Base-by-base conservation (phyloP, 2,113 vertebrate genomes). In the Lampris incognitus region DNA sequence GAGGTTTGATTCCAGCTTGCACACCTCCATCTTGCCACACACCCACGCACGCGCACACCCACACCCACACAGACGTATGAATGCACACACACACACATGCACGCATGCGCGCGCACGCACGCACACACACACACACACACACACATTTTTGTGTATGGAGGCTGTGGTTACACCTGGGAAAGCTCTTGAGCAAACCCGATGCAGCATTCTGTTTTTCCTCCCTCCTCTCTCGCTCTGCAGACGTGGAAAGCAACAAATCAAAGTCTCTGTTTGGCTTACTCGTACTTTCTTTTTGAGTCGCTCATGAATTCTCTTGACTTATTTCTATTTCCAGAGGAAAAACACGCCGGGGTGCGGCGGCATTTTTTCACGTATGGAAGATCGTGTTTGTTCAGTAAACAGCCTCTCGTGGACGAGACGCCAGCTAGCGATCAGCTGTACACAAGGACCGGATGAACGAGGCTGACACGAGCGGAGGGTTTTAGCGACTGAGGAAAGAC, bases 151-250 rank as follows among this genome's bases (percentile, higher is more conserved):
- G 87, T 85, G 87, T 81, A 78, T 81, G 84, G 84, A 87, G 87
- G 88, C 74, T 91, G 91, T 76, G 89, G 89, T 90, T 85, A 86
- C 91, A 90, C 87, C 91, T 89, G 89, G 84, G 87, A 90, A 92
- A 85, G 85, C 79, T 88, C 85, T 78, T 82, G 9, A 13, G 82
- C 82, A 81, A 82, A 92, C 88, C 88, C 90, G 83, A 54, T 60
- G 24, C 56, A 77, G 75, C 48, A 5, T 84, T 79, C 67, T 55
- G 78, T 80, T 40, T 79, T 69, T 49, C 42, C 13, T 38, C 41
- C 70, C 56, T 72, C 76, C 69, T 76, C 83, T 87, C 83, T 48
- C 77, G 64, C 72, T 79, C 66, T 67, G 44, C 48, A 24, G 77
- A 56, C 52, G 42, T 71, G 73, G 49, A 87, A 84, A 76, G 66